Evolutionary conservation across 2,888 invertebrate genomes (phyloP).

Genomic region (Agonopterix alstromeriana): DNA sequence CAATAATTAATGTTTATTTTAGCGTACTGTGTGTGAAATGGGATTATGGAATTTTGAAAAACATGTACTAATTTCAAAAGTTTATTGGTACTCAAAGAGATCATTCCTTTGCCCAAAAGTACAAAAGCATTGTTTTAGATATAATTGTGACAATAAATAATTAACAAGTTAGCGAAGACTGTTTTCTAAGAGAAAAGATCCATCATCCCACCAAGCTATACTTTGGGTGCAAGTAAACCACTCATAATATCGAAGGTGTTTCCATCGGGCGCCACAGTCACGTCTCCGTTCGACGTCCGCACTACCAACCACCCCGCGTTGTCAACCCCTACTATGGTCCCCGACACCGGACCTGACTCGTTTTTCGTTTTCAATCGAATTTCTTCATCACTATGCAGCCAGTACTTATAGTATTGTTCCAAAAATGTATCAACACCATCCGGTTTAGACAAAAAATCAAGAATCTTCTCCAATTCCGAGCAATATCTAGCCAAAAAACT

Average conservation of each 20-base stretch:
- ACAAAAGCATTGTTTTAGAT: no score
- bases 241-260: slow-evolving; percentile 9
- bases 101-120: no score
- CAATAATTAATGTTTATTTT: no score
- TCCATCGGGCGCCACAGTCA: slow-evolving; percentile 7
- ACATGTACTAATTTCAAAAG: no score
- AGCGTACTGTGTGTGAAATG: no score
- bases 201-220: background rate
- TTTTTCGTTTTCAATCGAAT: background rate
- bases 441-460: background rate
- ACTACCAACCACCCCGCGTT: slow-evolving; percentile 7
- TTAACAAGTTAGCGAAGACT: no score
- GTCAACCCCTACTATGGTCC: slow-evolving; percentile 5
- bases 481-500: slow-evolving; percentile 6
- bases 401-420: slow-evolving; percentile 4
- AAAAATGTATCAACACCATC: slow-evolving; percentile 2
- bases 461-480: slow-evolving; percentile 3
- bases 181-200: no score
- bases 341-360: background rate
- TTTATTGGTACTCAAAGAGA: no score
- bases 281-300: background rate
- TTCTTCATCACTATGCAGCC: slow-evolving; percentile 6
- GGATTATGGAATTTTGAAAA: no score
- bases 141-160: no score
- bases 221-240: slow-evolving; percentile 4